phyloP scores from a whole-genome alignment of 2,797 vertebrate genomes.

The Cirrhinus mrigala region DNA sequence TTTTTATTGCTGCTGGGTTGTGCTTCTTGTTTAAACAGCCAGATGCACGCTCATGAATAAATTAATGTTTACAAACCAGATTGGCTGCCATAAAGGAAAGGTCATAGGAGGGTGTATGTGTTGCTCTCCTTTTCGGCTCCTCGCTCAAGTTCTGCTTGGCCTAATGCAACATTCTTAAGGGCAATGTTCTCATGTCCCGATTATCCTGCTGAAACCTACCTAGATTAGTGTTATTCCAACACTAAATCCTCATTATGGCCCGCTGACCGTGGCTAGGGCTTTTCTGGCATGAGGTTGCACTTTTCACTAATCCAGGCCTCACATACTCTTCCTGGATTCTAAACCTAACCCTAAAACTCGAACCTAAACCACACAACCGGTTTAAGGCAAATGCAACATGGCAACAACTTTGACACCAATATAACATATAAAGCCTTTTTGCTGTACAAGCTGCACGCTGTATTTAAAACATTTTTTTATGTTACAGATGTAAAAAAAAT shows the following conservation, averaged over 20 bases:
- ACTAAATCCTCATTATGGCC: constrained; percentile 30
- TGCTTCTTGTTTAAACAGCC: constrained; percentile 51
- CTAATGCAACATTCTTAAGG: constrained; percentile 40
- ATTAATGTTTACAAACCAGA: constrained; percentile 67
- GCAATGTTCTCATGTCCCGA: constrained; percentile 34
- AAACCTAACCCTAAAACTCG: neutral
- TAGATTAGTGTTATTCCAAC: constrained; percentile 39
- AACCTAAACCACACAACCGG: neutral
- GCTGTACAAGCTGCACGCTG: neutral
- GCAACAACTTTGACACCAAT: constrained; percentile 5
- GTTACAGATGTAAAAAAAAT: neutral
- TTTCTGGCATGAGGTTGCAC: constrained; percentile 31
- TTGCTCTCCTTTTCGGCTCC: constrained; percentile 35
- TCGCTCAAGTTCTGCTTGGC: constrained; percentile 12
- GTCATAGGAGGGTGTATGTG: constrained; percentile 55
- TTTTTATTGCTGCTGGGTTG: constrained; percentile 55
- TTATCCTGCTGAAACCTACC: constrained; percentile 41
- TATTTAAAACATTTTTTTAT: neutral
- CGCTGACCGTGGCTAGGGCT: constrained; percentile 32
- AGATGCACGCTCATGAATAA: constrained; percentile 58
- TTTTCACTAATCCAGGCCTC: constrained; percentile 33
- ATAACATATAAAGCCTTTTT: neutral
- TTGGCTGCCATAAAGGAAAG: constrained; percentile 62
- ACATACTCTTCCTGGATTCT: neutral
- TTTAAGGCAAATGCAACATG: neutral